phyloP scores from a whole-genome alignment of 2,797 vertebrate genomes.

The Mallotus villosus region DNA sequence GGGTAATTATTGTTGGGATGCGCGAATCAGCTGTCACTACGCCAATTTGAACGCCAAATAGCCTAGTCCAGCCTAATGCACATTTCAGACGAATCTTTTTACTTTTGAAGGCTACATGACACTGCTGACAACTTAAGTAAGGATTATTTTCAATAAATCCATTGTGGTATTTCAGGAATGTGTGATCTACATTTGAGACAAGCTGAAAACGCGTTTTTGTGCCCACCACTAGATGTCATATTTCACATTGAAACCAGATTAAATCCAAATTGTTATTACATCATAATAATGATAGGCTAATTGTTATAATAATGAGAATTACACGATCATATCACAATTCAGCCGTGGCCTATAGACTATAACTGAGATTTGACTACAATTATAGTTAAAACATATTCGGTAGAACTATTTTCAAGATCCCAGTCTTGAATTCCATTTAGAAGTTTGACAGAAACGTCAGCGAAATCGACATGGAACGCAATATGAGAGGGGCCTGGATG shows the following conservation, averaged over 20 bases:
- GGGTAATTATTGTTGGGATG: neutral
- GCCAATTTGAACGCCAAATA: neutral
- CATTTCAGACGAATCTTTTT: neutral
- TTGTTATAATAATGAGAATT: neutral
- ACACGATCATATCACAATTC: neutral
- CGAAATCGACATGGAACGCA: neutral
- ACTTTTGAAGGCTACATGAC: neutral
- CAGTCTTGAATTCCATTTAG: neutral
- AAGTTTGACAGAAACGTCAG: neutral
- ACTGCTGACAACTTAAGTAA: neutral
- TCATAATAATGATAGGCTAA: neutral
- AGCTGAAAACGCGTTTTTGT: neutral
- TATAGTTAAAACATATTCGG: neutral
- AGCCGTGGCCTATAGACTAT: neutral
- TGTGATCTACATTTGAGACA: neutral
- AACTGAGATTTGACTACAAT: neutral
- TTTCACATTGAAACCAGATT: neutral
- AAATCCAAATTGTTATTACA: neutral
- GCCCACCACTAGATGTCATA: constrained; percentile 5
- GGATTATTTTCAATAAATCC: neutral
- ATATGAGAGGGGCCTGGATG: constrained; percentile 7
- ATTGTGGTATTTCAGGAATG: constrained; percentile 2
- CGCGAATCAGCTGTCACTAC: neutral
- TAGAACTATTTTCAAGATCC: neutral
- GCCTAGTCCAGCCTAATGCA: neutral